Base-by-base conservation (phyloP, 2,888 invertebrate species). In the Phania funesta region DNA sequence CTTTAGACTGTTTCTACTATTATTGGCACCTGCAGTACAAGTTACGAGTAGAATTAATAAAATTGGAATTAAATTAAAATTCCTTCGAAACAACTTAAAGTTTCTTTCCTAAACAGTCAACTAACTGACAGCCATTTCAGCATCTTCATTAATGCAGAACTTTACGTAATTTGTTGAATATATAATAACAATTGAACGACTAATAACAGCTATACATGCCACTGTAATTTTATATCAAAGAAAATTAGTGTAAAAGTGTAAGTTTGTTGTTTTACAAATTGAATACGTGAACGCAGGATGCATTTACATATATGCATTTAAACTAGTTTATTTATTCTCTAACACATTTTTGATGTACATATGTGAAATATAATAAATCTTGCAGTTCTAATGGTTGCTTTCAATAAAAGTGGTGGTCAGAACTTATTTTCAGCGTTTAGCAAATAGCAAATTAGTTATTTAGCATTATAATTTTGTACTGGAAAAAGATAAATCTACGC, bases 381-480 rank as follows among this genome's bases (percentile, higher is more conserved):
- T 16, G 1, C 22, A 41, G 9, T 38, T 35, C 18, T 75, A 75
- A 75, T 67, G 67, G 75, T 67, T 38, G 41, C 2, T 11, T 38
- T 62, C 11, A 62, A 29, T 48, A 26, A 48, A 48, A 58, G 18
- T 26, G 26, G 3, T 38, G 46, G 16, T 46, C n/a, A n/a, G n/a
- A n/a, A n/a, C n/a, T n/a, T n/a, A n/a, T n/a, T n/a, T n/a, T n/a
- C n/a, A n/a, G n/a, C n/a, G n/a, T n/a, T n/a, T n/a, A n/a, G n/a
- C n/a, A n/a, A n/a, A n/a, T n/a, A n/a, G n/a, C n/a, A n/a, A n/a
- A n/a, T n/a, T n/a, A n/a, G n/a, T n/a, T n/a, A n/a, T n/a, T n/a
- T n/a, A n/a, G n/a, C n/a, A n/a, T n/a, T n/a, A n/a, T n/a, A n/a
- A n/a, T n/a, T n/a, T n/a, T n/a, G n/a, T n/a, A n/a, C n/a, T n/a